phyloP scores from a whole-genome alignment of 2,113 vertebrate species.

The Onychostoma macrolepis region DNA sequence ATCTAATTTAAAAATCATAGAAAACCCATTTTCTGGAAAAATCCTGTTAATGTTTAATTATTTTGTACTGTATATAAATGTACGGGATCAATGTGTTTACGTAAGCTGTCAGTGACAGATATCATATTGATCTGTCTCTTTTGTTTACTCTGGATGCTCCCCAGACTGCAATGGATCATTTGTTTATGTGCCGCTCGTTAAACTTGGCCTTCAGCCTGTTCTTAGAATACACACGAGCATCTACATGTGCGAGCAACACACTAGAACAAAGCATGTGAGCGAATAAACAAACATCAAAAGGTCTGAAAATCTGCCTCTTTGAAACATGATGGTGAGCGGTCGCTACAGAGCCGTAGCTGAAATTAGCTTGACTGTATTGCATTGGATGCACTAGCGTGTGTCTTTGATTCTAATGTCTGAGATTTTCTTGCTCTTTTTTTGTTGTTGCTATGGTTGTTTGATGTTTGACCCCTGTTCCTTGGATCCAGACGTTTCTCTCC shows the following conservation, averaged over 20 bases:
- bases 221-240: conserved; percentile 30
- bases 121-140: conserved; percentile 22
- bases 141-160: conserved; percentile 29
- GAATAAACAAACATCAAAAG: conserved; percentile 47
- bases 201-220: conserved; percentile 47
- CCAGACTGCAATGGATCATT: conserved; percentile 38
- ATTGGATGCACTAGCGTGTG: background rate
- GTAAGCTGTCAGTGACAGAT: conserved; percentile 26
- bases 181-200: conserved; percentile 9
- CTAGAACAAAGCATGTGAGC: conserved; percentile 32
- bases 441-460: conserved; percentile 52
- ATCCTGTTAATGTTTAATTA: background rate
- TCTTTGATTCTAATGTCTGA: conserved; percentile 45
- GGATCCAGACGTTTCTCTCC: conserved; percentile 49
- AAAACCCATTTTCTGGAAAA: background rate
- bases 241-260: conserved; percentile 15
- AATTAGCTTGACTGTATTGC: conserved; percentile 42
- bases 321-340: conserved; percentile 19
- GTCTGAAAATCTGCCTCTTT: conserved; percentile 31
- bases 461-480: conserved; percentile 51
- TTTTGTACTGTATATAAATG: background rate
- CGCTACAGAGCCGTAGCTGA: conserved; percentile 38
- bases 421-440: conserved; percentile 23
- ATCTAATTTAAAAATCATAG: background rate
- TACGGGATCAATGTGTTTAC: conserved; percentile 10